These are phyloP conservation scores for Motacilla tschutschensis DNA, from an alignment of 2,113 vertebrate species.

Conservation along the genomic window DNA sequence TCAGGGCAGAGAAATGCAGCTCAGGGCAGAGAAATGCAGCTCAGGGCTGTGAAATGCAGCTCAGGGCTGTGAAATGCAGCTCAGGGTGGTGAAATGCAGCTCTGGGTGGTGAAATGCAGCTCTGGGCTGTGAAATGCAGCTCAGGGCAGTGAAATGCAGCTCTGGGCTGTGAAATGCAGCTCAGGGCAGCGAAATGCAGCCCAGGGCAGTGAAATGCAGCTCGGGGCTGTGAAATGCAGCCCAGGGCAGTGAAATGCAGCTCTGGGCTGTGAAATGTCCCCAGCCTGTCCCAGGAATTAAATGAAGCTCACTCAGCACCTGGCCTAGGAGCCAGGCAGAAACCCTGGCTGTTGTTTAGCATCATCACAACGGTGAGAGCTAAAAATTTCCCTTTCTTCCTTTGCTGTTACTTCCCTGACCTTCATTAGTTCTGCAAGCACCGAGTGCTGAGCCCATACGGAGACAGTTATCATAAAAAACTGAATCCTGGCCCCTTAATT, in stretches of 20 bases:
- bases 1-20: not conserved
- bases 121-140: fast-evolving
- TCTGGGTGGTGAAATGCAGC: fast-evolving
- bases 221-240: not conserved
- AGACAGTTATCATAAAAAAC: constrained; percentile 23
- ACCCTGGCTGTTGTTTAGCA: not conserved
- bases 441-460: not conserved
- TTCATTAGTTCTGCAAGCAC: constrained; percentile 29
- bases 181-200: not conserved
- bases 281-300: not conserved
- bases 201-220: not conserved
- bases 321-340: not conserved
- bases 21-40: not conserved
- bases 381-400: not conserved
- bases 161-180: not conserved
- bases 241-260: too few species aligned
- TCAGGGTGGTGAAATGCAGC: not conserved
- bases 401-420: not conserved
- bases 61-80: fast-evolving
- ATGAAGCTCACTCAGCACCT: not conserved
- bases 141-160: fast-evolving
- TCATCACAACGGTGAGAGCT: not conserved
- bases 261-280: not conserved
- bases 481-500: constrained; percentile 4
- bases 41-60: not conserved